These are phyloP conservation scores for Calliphora vomitoria DNA, from an alignment of 2,888 invertebrate species.

Conservation along the genomic window DNA sequence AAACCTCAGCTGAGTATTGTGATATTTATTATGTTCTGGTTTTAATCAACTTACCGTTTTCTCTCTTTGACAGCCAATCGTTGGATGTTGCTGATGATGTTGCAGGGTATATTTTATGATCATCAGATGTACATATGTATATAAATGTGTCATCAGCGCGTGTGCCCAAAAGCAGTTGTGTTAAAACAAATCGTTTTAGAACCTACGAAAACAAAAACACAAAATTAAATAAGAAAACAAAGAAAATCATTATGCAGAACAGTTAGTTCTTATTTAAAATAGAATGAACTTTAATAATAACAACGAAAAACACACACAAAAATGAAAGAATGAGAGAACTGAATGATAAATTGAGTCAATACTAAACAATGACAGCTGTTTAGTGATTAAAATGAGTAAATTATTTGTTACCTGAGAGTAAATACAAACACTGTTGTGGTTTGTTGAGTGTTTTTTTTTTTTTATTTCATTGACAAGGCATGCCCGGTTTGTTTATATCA, in stretches of 20 bases:
- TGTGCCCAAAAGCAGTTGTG: slow-evolving; percentile 45
- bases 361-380: slow-evolving; percentile 53
- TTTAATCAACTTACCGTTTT: slow-evolving; percentile 63
- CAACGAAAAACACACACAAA: slow-evolving; percentile 19
- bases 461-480: slow-evolving; percentile 5
- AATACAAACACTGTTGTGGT: background rate
- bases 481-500: slow-evolving; percentile 52
- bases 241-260: slow-evolving; percentile 62
- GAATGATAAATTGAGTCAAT: background rate
- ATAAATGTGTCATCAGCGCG: slow-evolving; percentile 55
- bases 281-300: slow-evolving; percentile 29
- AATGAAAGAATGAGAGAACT: slow-evolving; percentile 33
- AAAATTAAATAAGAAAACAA: slow-evolving; percentile 46
- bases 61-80: slow-evolving; percentile 39
- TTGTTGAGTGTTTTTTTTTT: slow-evolving; percentile 22
- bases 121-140: slow-evolving; percentile 56
- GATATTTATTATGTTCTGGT: slow-evolving; percentile 32
- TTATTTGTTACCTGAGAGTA: slow-evolving; percentile 44
- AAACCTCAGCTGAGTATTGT: slow-evolving; percentile 50
- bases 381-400: slow-evolving; percentile 40
- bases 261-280: slow-evolving; percentile 54
- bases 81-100: slow-evolving; percentile 25
- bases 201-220: slow-evolving; percentile 18
- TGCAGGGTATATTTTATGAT: slow-evolving; percentile 37
- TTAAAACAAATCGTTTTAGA: slow-evolving; percentile 40